These are phyloP conservation scores for Melanerpes aurifrons DNA, from an alignment of 2,113 vertebrate genomes.

Conservation along the genomic window DNA sequence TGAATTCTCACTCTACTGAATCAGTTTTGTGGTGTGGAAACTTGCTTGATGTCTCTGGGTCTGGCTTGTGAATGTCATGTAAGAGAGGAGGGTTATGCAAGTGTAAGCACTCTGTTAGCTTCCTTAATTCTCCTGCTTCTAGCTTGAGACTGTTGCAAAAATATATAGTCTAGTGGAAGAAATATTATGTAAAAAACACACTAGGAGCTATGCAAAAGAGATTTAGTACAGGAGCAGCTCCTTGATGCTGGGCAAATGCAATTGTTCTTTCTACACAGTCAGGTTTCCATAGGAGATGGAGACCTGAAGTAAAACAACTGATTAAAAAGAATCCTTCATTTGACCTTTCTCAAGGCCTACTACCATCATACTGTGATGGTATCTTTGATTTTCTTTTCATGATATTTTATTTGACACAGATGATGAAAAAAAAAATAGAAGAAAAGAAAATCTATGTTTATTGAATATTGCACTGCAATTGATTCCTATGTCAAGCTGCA, in stretches of 20 bases:
- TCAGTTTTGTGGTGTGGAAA: fast-evolving
- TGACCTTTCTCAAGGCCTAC: slow-evolving; percentile 24
- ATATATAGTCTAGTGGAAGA: neutral
- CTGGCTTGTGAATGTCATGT: neutral
- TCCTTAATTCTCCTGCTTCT: neutral
- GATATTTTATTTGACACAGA: slow-evolving; percentile 39
- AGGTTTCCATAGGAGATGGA: too few relatives aligned
- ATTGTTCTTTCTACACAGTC: neutral
- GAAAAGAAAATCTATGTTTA: slow-evolving; percentile 57
- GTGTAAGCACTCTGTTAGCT: neutral
- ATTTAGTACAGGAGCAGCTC: neutral
- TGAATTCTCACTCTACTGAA: neutral
- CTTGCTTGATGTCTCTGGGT: neutral
- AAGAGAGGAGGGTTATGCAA: neutral
- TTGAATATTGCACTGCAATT: neutral
- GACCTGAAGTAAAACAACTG: neutral
- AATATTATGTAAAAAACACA: neutral
- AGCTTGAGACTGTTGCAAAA: neutral
- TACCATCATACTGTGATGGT: neutral
- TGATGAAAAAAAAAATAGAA: slow-evolving; percentile 20
- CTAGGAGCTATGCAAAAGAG: neutral
- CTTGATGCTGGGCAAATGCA: neutral
- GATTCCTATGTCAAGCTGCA: slow-evolving; percentile 18
- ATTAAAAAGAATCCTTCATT: neutral
- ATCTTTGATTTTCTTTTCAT: slow-evolving; percentile 58